These are phyloP conservation scores for Corapipo altera DNA, from an alignment of 2,113 vertebrate species.

Conservation along the genomic window DNA sequence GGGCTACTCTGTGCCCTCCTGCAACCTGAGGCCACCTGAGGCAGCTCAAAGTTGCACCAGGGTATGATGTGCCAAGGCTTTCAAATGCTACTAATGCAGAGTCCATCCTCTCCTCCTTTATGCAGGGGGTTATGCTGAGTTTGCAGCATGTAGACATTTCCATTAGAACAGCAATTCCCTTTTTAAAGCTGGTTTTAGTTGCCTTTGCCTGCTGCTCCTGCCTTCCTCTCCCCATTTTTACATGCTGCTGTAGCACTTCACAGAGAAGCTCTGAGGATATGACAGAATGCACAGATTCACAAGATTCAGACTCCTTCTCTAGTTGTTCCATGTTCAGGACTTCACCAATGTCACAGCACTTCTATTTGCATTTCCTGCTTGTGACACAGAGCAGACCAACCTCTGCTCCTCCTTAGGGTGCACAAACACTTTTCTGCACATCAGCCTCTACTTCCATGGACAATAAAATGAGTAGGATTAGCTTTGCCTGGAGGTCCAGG, in stretches of 20 bases:
- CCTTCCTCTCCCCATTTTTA: neutral
- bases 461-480: neutral
- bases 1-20: neutral
- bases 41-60: neutral
- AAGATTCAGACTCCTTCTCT: neutral
- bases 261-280: neutral
- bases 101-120: neutral
- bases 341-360: neutral
- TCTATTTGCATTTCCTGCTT: neutral
- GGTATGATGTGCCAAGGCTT: neutral
- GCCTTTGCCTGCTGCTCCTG: neutral
- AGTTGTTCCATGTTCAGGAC: neutral
- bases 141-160: neutral
- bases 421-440: neutral
- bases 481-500: neutral
- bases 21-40: neutral
- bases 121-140: neutral
- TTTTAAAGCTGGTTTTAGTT: neutral
- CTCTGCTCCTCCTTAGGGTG: neutral
- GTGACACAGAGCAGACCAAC: neutral
- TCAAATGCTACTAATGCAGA: neutral
- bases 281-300: neutral
- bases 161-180: neutral
- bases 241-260: neutral
- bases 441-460: neutral